These are phyloP conservation scores for Galaxea fascicularis DNA, from an alignment of 92 coral and sea anemone species.

Conservation along the genomic window DNA sequence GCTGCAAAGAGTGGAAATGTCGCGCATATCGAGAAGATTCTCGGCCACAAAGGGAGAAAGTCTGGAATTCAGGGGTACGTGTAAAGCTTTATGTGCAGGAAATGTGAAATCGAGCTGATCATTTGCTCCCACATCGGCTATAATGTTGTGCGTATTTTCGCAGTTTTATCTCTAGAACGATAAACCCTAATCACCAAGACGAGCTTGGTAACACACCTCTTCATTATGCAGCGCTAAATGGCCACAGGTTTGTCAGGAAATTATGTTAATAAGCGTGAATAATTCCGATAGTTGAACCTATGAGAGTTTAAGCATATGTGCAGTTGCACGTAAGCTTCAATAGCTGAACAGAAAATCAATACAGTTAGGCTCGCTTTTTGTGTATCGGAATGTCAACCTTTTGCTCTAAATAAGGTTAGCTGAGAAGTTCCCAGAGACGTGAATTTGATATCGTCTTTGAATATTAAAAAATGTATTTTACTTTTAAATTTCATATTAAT, in stretches of 20 bases:
- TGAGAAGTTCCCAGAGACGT: too few relatives aligned
- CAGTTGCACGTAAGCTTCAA: background rate
- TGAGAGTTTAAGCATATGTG: too few relatives aligned
- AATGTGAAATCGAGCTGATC: slow-evolving; percentile 2
- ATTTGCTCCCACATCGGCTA: background rate
- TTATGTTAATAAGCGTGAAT: background rate
- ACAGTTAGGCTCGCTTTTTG: background rate
- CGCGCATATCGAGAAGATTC: slow-evolving; percentile 94
- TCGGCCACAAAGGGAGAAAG: slow-evolving; percentile 84
- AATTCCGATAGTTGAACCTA: too few relatives aligned
- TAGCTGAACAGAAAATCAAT: too few relatives aligned
- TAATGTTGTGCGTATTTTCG: slow-evolving; percentile 11
- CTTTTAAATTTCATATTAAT: too few relatives aligned
- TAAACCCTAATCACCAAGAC: slow-evolving; percentile 93
- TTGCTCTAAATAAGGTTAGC: background rate
- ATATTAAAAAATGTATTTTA: too few relatives aligned
- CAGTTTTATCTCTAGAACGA: slow-evolving; percentile 81
- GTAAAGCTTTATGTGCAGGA: slow-evolving; percentile 37
- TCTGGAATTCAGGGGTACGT: slow-evolving; percentile 88
- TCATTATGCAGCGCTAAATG: slow-evolving; percentile 90
- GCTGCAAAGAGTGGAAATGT: slow-evolving; percentile 96
- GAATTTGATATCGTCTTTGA: too few relatives aligned
- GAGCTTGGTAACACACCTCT: slow-evolving; percentile 94
- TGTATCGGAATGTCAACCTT: background rate
- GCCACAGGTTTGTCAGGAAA: slow-evolving; percentile 74